These are phyloP conservation scores for Rhynchonycteris naso DNA, from an alignment of 2,797 vertebrate species.

Conservation along the genomic window DNA sequence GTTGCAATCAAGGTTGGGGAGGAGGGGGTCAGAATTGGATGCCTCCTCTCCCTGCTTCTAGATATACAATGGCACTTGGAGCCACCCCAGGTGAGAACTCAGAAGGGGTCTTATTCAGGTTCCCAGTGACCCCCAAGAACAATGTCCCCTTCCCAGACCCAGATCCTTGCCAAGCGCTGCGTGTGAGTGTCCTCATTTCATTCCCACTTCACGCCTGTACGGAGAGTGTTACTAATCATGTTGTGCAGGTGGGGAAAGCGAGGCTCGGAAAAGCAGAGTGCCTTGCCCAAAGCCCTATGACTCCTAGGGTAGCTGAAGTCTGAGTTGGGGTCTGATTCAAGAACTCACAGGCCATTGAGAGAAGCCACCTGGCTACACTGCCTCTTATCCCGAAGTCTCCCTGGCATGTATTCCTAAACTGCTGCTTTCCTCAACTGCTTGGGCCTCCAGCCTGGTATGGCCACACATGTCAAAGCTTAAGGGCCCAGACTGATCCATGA, in stretches of 20 bases:
- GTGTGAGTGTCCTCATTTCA: neutral
- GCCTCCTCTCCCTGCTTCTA: neutral
- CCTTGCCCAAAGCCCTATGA: neutral
- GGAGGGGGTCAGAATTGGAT: neutral
- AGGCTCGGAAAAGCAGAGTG: neutral
- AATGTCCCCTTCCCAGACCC: neutral
- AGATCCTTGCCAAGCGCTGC: neutral
- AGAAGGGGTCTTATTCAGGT: neutral
- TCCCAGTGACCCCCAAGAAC: neutral
- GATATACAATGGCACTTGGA: neutral
- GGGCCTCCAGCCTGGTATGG: neutral
- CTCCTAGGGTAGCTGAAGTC: neutral
- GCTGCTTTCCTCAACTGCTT: neutral
- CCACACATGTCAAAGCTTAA: neutral
- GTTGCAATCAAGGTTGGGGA: neutral
- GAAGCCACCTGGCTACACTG: neutral
- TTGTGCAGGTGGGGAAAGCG: neutral
- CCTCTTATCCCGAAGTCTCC: neutral
- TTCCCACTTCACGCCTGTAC: neutral
- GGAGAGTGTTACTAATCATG: neutral
- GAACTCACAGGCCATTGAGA: neutral
- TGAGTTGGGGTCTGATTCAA: neutral
- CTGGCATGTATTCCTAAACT: neutral
- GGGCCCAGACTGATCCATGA: neutral
- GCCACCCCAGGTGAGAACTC: neutral